Conservation (phyloP, 2,113 vertebrate species). For the Lophotis ruficrista region DNA sequence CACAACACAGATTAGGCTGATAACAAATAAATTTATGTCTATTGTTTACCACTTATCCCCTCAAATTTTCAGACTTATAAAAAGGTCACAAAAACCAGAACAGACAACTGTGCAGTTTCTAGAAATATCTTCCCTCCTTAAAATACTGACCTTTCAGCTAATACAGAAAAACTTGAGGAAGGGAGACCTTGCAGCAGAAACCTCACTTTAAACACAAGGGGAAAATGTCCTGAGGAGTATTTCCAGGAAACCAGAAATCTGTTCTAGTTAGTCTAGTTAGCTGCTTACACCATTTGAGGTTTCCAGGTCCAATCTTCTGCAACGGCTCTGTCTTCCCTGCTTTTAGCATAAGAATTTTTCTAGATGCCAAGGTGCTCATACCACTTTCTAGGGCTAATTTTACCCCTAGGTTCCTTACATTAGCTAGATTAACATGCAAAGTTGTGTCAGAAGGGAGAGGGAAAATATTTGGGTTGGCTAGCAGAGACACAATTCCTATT, state of each 20-base stretch:
- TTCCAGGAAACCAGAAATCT: not conserved
- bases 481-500: not conserved
- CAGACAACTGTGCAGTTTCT: not conserved
- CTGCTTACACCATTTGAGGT: not conserved
- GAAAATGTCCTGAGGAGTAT: not conserved
- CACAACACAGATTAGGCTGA: not conserved
- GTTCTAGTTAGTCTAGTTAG: not conserved
- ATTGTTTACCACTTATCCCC: not conserved
- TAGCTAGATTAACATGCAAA: not conserved
- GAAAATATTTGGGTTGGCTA: not conserved
- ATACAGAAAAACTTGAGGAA: not conserved
- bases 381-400: not conserved
- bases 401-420: not conserved
- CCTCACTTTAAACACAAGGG: not conserved
- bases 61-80: not conserved
- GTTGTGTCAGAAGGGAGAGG: not conserved
- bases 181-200: not conserved
- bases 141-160: not conserved
- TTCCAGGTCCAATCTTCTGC: not conserved
- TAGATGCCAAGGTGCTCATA: not conserved
- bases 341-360: not conserved
- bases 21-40: not conserved
- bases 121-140: not conserved
- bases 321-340: fast-evolving
- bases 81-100: not conserved